These are phyloP conservation scores for Pogoniulus pusillus DNA, from an alignment of 2,797 vertebrate species.

Conservation along the genomic window DNA sequence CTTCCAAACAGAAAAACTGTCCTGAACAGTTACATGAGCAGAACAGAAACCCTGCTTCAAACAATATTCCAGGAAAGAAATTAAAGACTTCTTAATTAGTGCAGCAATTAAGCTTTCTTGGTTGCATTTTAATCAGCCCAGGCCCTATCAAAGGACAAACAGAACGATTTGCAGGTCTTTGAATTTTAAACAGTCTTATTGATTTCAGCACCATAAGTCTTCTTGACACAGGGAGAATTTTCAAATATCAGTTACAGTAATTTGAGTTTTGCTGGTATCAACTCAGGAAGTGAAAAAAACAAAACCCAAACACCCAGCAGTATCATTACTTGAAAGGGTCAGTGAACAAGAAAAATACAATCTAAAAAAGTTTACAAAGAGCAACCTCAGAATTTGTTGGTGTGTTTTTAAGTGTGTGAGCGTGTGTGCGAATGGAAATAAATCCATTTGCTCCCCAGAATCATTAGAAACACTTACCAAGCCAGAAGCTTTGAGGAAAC, in stretches of 20 bases:
- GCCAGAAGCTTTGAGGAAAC: background rate
- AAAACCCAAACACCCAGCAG: background rate
- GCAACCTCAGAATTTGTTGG: slow-evolving; percentile 8
- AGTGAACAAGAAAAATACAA: slow-evolving; percentile 44
- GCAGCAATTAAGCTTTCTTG: slow-evolving; percentile 86
- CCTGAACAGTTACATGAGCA: slow-evolving; percentile 69
- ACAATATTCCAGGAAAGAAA: slow-evolving; percentile 84
- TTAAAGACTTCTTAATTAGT: slow-evolving; percentile 88
- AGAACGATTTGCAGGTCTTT: slow-evolving; percentile 96
- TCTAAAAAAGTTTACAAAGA: slow-evolving; percentile 10
- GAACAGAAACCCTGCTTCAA: slow-evolving; percentile 76
- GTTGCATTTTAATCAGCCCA: slow-evolving; percentile 86
- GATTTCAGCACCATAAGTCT: slow-evolving; percentile 94
- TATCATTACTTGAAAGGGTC: background rate
- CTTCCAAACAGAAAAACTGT: slow-evolving; percentile 59
- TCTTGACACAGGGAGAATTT: slow-evolving; percentile 82
- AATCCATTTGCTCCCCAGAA: background rate
- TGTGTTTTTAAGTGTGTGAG: background rate
- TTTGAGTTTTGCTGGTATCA: slow-evolving; percentile 74
- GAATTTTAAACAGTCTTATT: slow-evolving; percentile 99
- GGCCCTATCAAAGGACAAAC: slow-evolving; percentile 97
- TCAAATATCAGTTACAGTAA: slow-evolving; percentile 86
- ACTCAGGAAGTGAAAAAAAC: slow-evolving; percentile 33
- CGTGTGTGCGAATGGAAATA: background rate
- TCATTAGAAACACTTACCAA: slow-evolving; percentile 21